Percentiles rank a stretch among this genome's conserved stretches.
Evolutionary conservation across 2,113 vertebrate genomes (phyloP).

Genomic region (Helogale parvula): DNA sequence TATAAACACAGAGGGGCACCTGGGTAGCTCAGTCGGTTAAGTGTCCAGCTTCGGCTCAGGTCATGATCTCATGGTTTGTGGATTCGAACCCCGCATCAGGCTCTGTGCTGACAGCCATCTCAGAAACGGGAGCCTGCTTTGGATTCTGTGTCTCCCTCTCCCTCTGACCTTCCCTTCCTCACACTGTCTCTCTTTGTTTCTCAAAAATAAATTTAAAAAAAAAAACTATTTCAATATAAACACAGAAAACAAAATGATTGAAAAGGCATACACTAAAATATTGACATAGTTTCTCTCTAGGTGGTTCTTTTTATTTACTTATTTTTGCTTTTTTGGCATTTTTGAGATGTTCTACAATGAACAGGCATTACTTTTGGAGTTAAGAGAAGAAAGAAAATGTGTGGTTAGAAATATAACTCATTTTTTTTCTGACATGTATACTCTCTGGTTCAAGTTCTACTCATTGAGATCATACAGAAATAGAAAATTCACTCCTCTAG

Average conservation of each 20-base stretch:
- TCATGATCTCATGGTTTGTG: too few species aligned
- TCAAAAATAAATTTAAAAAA: too few species aligned
- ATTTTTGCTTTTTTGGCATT: not conserved
- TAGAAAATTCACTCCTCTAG: slow-evolving; percentile 3
- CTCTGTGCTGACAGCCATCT: too few species aligned
- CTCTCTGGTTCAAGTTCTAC: not conserved
- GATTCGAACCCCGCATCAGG: too few species aligned
- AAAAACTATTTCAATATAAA: not conserved
- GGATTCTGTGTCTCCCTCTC: too few species aligned
- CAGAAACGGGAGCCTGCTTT: too few species aligned
- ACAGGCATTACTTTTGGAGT: not conserved
- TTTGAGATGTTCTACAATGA: not conserved
- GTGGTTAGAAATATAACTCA: not conserved
- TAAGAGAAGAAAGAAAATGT: not conserved
- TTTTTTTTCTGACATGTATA: not conserved
- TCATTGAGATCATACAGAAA: not conserved
- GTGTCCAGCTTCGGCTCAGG: too few species aligned
- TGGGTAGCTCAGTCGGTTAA: too few species aligned
- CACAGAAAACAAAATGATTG: not conserved
- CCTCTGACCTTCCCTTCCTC: too few species aligned
- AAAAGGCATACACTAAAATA: not conserved
- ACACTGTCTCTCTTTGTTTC: too few species aligned
- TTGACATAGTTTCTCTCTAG: not conserved
- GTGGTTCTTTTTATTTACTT: not conserved
- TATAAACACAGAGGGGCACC: not conserved